These are phyloP conservation scores for Amblyopsis rosae DNA, from an alignment of 2,113 vertebrate species.

Conservation along the genomic window DNA sequence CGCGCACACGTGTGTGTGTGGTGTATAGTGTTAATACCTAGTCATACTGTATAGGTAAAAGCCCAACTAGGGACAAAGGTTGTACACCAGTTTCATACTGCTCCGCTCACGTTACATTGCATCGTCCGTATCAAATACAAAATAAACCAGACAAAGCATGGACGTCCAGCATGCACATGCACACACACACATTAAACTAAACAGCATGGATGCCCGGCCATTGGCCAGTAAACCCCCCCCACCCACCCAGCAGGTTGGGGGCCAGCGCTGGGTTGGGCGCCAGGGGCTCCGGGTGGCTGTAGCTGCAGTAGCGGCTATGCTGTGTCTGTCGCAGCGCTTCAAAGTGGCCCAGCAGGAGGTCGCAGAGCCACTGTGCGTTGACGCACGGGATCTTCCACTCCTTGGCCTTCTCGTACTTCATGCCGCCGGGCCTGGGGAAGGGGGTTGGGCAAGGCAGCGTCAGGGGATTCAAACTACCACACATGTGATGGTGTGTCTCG, in stretches of 20 bases:
- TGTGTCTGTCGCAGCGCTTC: slow-evolving; percentile 91
- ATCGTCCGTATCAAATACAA: too few relatives aligned
- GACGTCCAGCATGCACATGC: too few relatives aligned
- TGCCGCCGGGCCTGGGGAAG: slow-evolving; percentile 80
- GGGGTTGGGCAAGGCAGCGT: slow-evolving; percentile 1
- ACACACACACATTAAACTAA: not conserved
- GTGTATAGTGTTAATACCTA: too few relatives aligned
- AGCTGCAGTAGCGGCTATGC: slow-evolving; percentile 85
- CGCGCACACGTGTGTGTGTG: too few relatives aligned
- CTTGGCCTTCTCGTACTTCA: slow-evolving; percentile 96
- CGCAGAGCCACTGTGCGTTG: slow-evolving; percentile 94
- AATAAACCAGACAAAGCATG: too few relatives aligned
- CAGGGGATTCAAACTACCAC: slow-evolving; percentile 1
- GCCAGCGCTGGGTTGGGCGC: slow-evolving; percentile 87
- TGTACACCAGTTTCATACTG: too few relatives aligned
- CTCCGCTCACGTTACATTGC: too few relatives aligned
- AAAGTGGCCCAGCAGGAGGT: slow-evolving; percentile 91
- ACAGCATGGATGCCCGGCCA: not conserved
- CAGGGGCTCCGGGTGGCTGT: slow-evolving; percentile 86
- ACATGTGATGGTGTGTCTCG: too few relatives aligned
- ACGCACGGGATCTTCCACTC: slow-evolving; percentile 98
- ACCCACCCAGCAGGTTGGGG: slow-evolving; percentile 85
- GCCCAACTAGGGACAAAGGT: too few relatives aligned
- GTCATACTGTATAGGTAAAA: too few relatives aligned
- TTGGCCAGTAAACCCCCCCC: not conserved